These are phyloP conservation scores for Thripadectes ignobilis DNA, from an alignment of 2,797 vertebrate species.

Conservation along the genomic window DNA sequence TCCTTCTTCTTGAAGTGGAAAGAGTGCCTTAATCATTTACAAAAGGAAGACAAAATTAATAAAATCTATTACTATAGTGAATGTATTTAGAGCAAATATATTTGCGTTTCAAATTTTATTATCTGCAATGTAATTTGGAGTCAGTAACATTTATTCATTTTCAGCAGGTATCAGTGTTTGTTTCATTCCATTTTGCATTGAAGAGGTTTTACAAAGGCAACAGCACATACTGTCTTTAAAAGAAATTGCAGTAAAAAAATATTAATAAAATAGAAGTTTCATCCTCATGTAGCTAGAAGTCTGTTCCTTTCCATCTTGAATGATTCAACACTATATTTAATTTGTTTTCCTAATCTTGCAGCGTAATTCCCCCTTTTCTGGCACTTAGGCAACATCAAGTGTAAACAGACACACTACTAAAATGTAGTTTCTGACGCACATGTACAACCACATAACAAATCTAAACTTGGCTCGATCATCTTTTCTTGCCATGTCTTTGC, in stretches of 20 bases:
- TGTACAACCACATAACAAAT: not conserved
- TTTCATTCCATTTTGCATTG: not conserved
- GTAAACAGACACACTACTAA: conserved; percentile 39
- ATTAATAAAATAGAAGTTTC: not conserved
- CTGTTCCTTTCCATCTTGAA: not conserved
- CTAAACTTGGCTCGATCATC: conserved; percentile 46
- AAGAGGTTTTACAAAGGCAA: not conserved
- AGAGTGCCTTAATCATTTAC: not conserved
- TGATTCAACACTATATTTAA: conserved; percentile 45
- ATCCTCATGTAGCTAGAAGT: not conserved
- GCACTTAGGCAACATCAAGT: conserved; percentile 19
- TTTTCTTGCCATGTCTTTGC: conserved; percentile 29
- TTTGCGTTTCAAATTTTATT: not conserved
- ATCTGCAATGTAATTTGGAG: not conserved
- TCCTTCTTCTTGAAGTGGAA: not conserved
- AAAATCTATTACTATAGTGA: not conserved
- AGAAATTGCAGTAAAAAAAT: not conserved
- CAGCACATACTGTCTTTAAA: not conserved
- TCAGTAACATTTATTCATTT: not conserved
- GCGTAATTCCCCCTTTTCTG: conserved; percentile 27
- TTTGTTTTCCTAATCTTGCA: conserved; percentile 12
- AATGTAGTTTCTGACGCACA: conserved; percentile 54
- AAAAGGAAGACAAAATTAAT: not conserved
- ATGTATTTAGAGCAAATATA: not conserved
- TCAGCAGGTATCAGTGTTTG: not conserved